phyloP scores from a whole-genome alignment of 2,888 invertebrate genomes.

The Pardosa pseudoannulata region DNA sequence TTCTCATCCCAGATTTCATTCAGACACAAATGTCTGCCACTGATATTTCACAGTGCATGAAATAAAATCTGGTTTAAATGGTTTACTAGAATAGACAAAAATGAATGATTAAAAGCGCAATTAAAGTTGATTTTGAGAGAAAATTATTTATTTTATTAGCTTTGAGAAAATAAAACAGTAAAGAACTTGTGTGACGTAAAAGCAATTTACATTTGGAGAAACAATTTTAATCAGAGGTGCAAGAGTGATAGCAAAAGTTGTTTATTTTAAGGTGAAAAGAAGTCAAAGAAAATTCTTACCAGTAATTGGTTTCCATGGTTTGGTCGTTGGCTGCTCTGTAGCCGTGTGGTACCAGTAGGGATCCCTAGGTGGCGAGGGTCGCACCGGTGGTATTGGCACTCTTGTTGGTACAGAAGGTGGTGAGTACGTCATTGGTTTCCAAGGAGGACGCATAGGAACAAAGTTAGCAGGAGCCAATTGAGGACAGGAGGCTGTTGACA shows the following conservation, averaged over 20 bases:
- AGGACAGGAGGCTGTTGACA: conserved; percentile 67
- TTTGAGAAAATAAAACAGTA: no score
- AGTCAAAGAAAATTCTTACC: conserved; percentile 74
- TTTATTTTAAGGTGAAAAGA: not conserved
- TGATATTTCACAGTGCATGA: no score
- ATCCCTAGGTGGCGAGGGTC: conserved; percentile 66
- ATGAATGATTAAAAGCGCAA: no score
- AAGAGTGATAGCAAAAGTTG: not conserved
- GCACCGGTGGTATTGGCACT: conserved; percentile 35
- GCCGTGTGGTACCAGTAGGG: conserved; percentile 74
- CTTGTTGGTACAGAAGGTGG: conserved; percentile 46
- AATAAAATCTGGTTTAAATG: no score
- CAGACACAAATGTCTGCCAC: no score
- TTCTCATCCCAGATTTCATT: no score
- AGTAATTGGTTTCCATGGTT: conserved; percentile 75
- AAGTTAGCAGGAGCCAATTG: conserved; percentile 72
- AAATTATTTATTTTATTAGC: no score
- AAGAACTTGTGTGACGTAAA: no score
- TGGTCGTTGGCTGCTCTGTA: conserved; percentile 73
- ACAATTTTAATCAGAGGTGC: not conserved
- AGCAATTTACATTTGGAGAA: not conserved
- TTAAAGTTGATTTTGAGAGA: no score
- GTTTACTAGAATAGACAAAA: no score
- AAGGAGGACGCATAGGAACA: conserved; percentile 72
- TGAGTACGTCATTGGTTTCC: conserved; percentile 50